These are phyloP conservation scores for Paguma larvata DNA, from an alignment of 2,797 vertebrate genomes.

Conservation along the genomic window DNA sequence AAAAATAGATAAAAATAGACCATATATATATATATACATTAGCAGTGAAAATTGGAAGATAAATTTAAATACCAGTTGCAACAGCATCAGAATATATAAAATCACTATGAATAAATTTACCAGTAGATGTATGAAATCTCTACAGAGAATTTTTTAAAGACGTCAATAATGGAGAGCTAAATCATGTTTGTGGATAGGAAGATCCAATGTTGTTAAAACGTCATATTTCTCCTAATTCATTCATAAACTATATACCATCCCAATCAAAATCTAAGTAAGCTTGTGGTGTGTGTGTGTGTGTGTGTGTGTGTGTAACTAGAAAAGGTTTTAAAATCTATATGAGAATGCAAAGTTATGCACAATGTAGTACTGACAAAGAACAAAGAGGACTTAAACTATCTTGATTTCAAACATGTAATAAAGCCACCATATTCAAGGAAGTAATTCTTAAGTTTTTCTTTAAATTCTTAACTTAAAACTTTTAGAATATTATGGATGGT, in stretches of 20 bases:
- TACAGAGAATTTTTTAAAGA: neutral
- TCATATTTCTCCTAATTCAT: neutral
- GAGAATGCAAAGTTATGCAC: neutral
- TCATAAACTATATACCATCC: neutral
- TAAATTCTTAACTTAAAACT: neutral
- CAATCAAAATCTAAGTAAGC: neutral
- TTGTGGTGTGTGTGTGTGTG: neutral
- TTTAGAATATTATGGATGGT: neutral
- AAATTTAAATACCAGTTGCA: neutral
- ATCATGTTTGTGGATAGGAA: neutral
- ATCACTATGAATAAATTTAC: neutral
- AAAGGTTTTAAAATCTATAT: neutral
- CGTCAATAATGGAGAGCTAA: neutral
- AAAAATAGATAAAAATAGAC: neutral
- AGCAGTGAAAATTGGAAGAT: neutral
- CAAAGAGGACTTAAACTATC: neutral
- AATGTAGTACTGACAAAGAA: neutral
- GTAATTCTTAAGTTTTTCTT: neutral
- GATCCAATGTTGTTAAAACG: neutral
- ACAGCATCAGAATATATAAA: neutral
- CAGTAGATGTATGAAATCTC: neutral
- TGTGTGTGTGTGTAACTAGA: neutral
- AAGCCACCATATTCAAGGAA: neutral
- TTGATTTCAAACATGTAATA: neutral
- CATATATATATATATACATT: neutral